Conservation (phyloP, 2,797 vertebrate genomes). For the Rhynchotus rufescens region DNA sequence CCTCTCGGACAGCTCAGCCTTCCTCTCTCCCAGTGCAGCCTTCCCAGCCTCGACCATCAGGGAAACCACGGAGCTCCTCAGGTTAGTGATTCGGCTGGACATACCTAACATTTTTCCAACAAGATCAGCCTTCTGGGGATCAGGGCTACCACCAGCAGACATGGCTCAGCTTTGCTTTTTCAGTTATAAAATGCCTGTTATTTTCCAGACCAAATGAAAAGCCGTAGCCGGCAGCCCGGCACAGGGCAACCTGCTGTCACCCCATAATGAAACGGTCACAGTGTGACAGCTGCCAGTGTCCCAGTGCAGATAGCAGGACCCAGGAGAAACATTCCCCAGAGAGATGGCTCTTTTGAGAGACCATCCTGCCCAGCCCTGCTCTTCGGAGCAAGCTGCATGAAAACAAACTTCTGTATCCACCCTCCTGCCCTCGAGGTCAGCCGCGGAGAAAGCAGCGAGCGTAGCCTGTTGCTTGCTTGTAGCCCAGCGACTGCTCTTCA, state of each 20-base stretch:
- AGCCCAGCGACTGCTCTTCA: background rate
- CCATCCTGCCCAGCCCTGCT: background rate
- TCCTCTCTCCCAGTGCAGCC: background rate
- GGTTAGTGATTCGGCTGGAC: background rate
- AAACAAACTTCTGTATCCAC: too few species aligned
- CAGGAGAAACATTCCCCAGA: background rate
- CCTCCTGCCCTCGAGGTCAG: background rate
- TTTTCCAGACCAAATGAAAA: background rate
- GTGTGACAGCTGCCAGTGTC: background rate
- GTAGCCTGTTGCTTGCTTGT: background rate
- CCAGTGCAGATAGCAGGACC: background rate
- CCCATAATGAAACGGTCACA: background rate
- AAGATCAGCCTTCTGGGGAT: background rate
- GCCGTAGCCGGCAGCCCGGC: background rate
- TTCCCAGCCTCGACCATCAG: background rate
- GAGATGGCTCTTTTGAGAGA: background rate
- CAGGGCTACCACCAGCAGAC: background rate
- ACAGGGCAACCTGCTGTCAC: background rate
- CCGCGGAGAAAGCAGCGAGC: background rate
- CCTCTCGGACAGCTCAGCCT: background rate
- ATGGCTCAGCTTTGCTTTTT: background rate
- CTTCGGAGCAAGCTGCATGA: background rate
- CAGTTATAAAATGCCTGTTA: background rate
- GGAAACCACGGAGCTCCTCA: background rate
- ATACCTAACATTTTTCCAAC: background rate